A percentile compares a stretch with the other conserved stretches of the same genome.
Conservation (phyloP, 1,140 invertebrate genomes). For the Nasonia vitripennis region DNA sequence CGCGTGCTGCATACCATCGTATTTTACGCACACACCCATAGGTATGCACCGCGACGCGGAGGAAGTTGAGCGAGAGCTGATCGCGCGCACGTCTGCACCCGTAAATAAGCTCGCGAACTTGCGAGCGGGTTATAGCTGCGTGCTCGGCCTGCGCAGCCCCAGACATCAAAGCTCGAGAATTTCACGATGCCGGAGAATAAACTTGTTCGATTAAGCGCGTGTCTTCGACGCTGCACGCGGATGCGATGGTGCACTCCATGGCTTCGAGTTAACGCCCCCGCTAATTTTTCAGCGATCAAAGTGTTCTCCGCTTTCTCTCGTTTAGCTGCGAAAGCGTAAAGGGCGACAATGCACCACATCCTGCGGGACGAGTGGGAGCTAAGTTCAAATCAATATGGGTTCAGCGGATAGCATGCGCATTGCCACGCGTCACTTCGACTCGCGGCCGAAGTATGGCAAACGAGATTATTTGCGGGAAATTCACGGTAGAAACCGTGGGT, state of each 20-base stretch:
- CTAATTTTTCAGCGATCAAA: background rate
- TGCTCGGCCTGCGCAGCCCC: conserved; percentile 13
- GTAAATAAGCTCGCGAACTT: conserved; percentile 44
- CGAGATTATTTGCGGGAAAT: no score
- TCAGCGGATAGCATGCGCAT: conserved; percentile 66
- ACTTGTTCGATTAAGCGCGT: conserved; percentile 50
- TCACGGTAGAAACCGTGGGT: background rate
- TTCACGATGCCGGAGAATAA: conserved; percentile 41
- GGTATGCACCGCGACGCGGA: background rate
- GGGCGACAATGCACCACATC: background rate
- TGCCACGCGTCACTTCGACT: conserved; percentile 51
- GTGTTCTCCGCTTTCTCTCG: background rate
- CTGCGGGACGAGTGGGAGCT: conserved; percentile 42
- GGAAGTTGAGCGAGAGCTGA: conserved; percentile 9
- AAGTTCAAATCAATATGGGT: conserved; percentile 67
- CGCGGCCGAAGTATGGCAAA: background rate
- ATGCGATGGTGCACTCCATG: conserved; percentile 20
- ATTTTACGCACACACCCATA: background rate
- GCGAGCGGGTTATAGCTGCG: conserved; percentile 28
- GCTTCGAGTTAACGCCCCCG: conserved; percentile 13
- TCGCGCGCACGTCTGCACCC: conserved; percentile 26
- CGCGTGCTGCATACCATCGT: background rate
- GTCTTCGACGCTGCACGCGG: conserved; percentile 19
- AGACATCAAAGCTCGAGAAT: conserved; percentile 47
- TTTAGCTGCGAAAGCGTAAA: no score